Base-by-base conservation (phyloP, 2,113 vertebrate species). In the Nothocercus julius region DNA sequence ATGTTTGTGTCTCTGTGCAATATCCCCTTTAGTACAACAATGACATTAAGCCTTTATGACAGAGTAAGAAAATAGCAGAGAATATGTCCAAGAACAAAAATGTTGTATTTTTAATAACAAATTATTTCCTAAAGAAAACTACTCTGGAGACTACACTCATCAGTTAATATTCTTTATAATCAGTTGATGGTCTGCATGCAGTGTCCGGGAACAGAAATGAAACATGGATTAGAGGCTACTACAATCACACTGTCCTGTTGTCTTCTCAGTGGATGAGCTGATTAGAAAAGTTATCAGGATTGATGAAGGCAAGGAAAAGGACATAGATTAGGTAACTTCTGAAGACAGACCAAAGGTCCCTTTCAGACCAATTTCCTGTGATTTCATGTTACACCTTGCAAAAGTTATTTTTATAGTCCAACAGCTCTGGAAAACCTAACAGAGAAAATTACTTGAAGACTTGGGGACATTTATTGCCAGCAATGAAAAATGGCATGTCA, bases 381-480 rank as follows among this genome's bases (percentile, higher is more conserved):
- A 56, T 74, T 89, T 93, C 78, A 12, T 25, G 17, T 83, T 77
- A 47, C 38, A 34, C 18, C 49, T 93, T 62, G 54, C 82, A 72
- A 47, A 73, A 9, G 9, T 75, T 87, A 17, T 79, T 93, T 85
- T 92, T 89, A 59, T 40, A 70, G 40, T 63, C 27, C 49, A 28
- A 87, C 90, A 91, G 12, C 67, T 56, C 18, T 63, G n/a, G 32
- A 42, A 87, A 84, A 76, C 21, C 30, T 61, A 91, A 88, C 34
- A 20, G 14, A 53, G 88, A 92, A 94, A 87, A 93, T 87, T 30
- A 94, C 95, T 89, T 67, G 92, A 93, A 95, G 67, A 89, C 96
- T 96, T 83, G 56, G 88, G 72, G 87, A 93, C 70, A 74, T 97
- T 98, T 97, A 97, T 94, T 97, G 96, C 96, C 95, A 90, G 45